Evolutionary conservation across 2,888 invertebrate genomes (phyloP).

Genomic region (Tetropium fuscum): DNA sequence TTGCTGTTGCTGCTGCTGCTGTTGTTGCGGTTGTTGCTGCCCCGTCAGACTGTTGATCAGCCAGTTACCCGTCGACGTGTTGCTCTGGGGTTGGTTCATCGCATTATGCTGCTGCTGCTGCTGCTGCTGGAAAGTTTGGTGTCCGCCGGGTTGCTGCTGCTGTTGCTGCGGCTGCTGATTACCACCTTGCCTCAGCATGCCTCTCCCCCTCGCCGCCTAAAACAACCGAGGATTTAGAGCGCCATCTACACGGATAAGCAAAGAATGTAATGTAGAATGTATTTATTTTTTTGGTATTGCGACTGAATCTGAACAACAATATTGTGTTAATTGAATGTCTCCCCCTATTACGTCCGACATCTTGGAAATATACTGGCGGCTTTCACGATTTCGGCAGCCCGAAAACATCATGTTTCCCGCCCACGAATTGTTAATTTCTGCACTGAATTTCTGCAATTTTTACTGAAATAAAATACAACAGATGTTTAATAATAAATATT

Average conservation of each 20-base stretch:
- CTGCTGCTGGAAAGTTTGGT: conserved; percentile 52
- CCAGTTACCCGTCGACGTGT: conserved; percentile 40
- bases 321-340: too few species aligned
- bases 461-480: too few species aligned
- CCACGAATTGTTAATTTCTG: too few species aligned
- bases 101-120: conserved; percentile 46
- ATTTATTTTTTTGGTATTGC: too few species aligned
- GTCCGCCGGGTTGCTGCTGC: conserved; percentile 53
- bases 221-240: conserved; percentile 33
- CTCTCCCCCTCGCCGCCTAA: conserved; percentile 74
- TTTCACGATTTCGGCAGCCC: too few species aligned
- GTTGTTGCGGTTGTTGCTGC: conserved; percentile 55
- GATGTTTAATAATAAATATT: too few species aligned
- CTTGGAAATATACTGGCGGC: too few species aligned
- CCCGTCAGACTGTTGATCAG: conserved; percentile 52
- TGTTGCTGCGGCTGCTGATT: conserved; percentile 58
- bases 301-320: too few species aligned
- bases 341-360: too few species aligned
- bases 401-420: too few species aligned
- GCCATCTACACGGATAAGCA: not conserved
- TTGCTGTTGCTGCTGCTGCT: conserved; percentile 48
- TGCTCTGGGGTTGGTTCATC: conserved; percentile 45
- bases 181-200: conserved; percentile 71
- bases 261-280: too few species aligned
- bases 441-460: too few species aligned